A percentile compares a stretch with the other conserved stretches of the same genome.
Evolutionary conservation across 2,888 invertebrate species (phyloP).

Genomic region (Agonopterix subpropinquella): DNA sequence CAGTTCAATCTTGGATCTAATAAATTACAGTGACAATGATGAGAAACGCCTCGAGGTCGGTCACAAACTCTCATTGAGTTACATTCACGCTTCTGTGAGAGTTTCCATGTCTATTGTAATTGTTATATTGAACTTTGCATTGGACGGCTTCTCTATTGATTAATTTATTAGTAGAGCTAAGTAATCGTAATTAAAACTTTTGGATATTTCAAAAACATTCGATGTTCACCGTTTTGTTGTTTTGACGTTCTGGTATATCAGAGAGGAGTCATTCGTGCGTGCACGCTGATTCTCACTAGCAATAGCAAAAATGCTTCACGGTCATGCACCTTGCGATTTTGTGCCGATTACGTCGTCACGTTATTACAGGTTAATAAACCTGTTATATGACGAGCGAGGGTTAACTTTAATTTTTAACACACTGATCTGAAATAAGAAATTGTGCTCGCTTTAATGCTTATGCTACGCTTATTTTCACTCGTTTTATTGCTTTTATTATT

Average conservation of each 20-base stretch:
- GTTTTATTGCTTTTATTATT: no score
- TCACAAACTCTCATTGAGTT: constrained; percentile 37
- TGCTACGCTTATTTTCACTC: no score
- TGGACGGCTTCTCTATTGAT: neutral
- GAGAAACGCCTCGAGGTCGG: constrained; percentile 46
- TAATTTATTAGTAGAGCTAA: no score
- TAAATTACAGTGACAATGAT: constrained; percentile 42
- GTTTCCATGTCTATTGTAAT: constrained; percentile 43
- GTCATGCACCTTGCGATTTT: constrained; percentile 58
- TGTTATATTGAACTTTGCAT: constrained; percentile 33
- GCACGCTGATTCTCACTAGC: constrained; percentile 35
- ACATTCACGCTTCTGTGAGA: constrained; percentile 30
- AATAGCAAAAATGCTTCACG: constrained; percentile 44
- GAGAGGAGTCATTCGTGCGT: constrained; percentile 44
- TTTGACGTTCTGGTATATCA: constrained; percentile 18
- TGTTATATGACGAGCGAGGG: constrained; percentile 37
- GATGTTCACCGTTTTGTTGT: neutral
- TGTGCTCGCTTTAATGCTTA: no score
- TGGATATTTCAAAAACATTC: neutral
- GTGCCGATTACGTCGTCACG: constrained; percentile 54
- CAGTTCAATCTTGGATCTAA: constrained; percentile 7
- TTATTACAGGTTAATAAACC: constrained; percentile 58
- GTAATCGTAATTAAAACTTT: no score
- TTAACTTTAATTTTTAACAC: no score
- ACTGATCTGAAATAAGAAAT: no score